Base-by-base conservation (phyloP, 2,797 vertebrate species). In the Anabacerthia variegaticeps region DNA sequence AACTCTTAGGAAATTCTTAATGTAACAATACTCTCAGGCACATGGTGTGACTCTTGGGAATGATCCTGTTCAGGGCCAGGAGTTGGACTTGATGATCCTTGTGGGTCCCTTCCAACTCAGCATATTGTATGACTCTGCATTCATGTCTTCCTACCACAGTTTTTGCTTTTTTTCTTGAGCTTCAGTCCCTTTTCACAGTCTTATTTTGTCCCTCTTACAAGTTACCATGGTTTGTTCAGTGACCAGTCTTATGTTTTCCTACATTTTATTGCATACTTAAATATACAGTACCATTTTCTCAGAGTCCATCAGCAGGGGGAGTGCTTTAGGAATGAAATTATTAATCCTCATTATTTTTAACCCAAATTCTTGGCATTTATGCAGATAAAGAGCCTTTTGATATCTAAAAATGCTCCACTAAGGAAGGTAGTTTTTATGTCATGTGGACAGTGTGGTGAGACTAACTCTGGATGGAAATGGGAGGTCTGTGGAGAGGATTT, bases 301-400 rank as follows among this genome's bases (percentile, higher is more conserved):
- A 21, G 44, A 67, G 55, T 81, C 79, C 78, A 95, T 95, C 89
- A 95, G 82, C 73, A 95, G 94, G 51, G 91, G 92, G 88, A 94
- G 94, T 90, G 32, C 88, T 96, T 95, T 94, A 88, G 51, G 87
- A 91, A 84, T 59, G 52, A 55, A 88, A 66, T 93, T 84, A 76
- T 84, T 92, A 91, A 88, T 76, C 46, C 7, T 71, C 10, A 49
- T 86, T 92, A 48, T 84, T 94, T 93, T 91, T 43, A 81, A 77
- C 5, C 2, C 15, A 67, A 92, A 94, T 55, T n/a, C 19, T 16
- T 66, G 16, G 6, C 6, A 39, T 66, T 93, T 86, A 37, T 13
- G 22, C 3, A n/a, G 7, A 36, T 4, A 44, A 91, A 63, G 5
- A 48, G 6, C 14, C 10, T 82, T 78, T 61, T 43, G 36, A 5